Conservation (phyloP, 2,888 invertebrate genomes). For the Caenorhabditis doughertyi region DNA sequence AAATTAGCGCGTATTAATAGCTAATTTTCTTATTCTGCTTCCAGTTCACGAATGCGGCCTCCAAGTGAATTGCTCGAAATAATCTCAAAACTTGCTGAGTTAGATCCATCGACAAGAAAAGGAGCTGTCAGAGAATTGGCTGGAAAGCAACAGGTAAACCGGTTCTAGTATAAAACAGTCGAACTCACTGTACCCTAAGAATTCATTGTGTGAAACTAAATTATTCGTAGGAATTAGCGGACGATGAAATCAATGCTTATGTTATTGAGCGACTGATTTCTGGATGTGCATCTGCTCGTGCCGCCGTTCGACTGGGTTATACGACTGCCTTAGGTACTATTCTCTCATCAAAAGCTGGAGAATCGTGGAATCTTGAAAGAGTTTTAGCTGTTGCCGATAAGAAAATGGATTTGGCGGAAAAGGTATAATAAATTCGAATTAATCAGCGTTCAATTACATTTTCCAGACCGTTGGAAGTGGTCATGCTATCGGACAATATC, state of each 20-base stretch:
- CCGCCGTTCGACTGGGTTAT: constrained; percentile 71
- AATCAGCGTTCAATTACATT: background rate
- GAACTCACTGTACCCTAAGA: constrained; percentile 13
- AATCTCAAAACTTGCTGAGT: constrained; percentile 70
- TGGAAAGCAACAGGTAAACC: constrained; percentile 53
- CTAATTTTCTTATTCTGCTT: too few relatives aligned
- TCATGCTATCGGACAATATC: constrained; percentile 69
- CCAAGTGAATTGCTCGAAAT: constrained; percentile 67
- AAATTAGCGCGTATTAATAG: too few relatives aligned
- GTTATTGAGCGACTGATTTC: constrained; percentile 68
- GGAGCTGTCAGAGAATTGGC: constrained; percentile 61
- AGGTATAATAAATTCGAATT: constrained; percentile 24
- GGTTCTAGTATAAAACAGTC: background rate
- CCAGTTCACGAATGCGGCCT: constrained; percentile 62
- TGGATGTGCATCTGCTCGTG: constrained; percentile 69
- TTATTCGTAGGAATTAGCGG: constrained; percentile 41
- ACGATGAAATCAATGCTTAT: constrained; percentile 63
- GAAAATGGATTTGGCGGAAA: constrained; percentile 69
- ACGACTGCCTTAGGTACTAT: constrained; percentile 56
- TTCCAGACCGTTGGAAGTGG: constrained; percentile 61
- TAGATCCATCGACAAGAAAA: constrained; percentile 61
- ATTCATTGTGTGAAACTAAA: too few relatives aligned
- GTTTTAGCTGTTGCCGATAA: constrained; percentile 66
- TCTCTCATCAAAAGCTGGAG: constrained; percentile 36
- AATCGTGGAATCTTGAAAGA: constrained; percentile 64